phyloP scores from a whole-genome alignment of 2,888 invertebrate genomes.

The Sycophila texana region DNA sequence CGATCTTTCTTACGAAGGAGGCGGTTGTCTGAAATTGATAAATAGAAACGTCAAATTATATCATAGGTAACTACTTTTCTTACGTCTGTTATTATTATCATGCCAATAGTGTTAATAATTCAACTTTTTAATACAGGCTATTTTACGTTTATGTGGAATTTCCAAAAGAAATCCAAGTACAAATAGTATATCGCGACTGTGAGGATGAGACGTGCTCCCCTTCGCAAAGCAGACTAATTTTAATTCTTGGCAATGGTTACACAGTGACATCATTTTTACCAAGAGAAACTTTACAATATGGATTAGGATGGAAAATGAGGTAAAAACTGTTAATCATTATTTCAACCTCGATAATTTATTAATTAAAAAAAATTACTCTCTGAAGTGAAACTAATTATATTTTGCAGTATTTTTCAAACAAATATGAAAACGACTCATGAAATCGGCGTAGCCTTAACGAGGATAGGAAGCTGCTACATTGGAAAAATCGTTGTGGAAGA shows the following conservation, averaged over 20 bases:
- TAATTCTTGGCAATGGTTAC: slow-evolving; percentile 63
- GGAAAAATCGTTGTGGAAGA: slow-evolving; percentile 68
- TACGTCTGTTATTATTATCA: neutral
- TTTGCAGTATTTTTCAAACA: slow-evolving; percentile 66
- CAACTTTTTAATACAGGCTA: slow-evolving; percentile 60
- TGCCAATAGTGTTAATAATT: neutral
- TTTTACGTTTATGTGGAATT: slow-evolving; percentile 68
- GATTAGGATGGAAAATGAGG: slow-evolving; percentile 68
- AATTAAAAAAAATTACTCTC: neutral
- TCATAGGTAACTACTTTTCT: slow-evolving; percentile 65
- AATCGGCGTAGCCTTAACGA: slow-evolving; percentile 67
- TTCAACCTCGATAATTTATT: neutral
- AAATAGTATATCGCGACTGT: slow-evolving; percentile 62
- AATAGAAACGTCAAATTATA: slow-evolving; percentile 63
- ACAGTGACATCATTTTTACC: slow-evolving; percentile 63
- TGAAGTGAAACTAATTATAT: neutral
- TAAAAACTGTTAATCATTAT: slow-evolving; percentile 54
- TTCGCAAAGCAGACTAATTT: slow-evolving; percentile 52
- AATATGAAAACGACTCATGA: slow-evolving; percentile 68
- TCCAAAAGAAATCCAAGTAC: slow-evolving; percentile 65
- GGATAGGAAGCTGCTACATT: slow-evolving; percentile 64
- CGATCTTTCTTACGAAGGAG: slow-evolving; percentile 69
- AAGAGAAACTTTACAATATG: slow-evolving; percentile 60
- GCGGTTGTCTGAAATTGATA: slow-evolving; percentile 69
- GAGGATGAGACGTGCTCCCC: slow-evolving; percentile 26